A percentile compares a stretch with the other conserved stretches of the same genome.
Conservation (phyloP, 2,888 invertebrate species). For the Noctua janthina region DNA sequence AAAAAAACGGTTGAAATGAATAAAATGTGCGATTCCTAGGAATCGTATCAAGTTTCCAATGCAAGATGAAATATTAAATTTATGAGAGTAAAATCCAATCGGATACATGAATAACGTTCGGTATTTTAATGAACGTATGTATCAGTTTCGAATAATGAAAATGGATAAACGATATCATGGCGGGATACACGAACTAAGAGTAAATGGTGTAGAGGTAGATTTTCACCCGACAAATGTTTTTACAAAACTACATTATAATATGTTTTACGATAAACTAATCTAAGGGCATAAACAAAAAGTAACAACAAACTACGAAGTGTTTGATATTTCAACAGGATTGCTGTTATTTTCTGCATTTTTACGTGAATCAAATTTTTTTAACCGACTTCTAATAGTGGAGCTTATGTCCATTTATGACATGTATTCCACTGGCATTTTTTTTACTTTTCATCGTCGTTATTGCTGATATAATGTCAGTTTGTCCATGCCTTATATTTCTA, state of each 20-base stretch:
- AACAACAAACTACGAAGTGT: no score
- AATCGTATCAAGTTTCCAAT: neutral
- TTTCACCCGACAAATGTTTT: neutral
- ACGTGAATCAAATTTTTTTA: no score
- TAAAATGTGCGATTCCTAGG: neutral
- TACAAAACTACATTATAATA: neutral
- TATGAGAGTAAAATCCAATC: slow-evolving; percentile 12
- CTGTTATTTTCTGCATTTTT: no score
- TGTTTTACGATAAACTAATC: no score
- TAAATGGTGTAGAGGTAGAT: neutral
- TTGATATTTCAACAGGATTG: no score
- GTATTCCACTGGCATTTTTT: no score
- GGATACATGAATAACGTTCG: slow-evolving; percentile 7
- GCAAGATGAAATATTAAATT: neutral
- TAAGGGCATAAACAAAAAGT: no score
- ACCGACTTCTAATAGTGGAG: no score
- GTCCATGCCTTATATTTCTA: no score
- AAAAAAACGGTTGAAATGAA: neutral
- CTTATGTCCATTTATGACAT: no score
- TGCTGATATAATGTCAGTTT: no score
- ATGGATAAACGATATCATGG: neutral
- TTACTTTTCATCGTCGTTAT: no score
- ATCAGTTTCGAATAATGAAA: neutral
- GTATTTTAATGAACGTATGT: slow-evolving; percentile 19
- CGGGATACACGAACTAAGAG: neutral